Evolutionary conservation across 1,140 invertebrate species (phyloP), one percentile per base, ranked within the genome.

Genomic region (Eulimnadia texana): DNA sequence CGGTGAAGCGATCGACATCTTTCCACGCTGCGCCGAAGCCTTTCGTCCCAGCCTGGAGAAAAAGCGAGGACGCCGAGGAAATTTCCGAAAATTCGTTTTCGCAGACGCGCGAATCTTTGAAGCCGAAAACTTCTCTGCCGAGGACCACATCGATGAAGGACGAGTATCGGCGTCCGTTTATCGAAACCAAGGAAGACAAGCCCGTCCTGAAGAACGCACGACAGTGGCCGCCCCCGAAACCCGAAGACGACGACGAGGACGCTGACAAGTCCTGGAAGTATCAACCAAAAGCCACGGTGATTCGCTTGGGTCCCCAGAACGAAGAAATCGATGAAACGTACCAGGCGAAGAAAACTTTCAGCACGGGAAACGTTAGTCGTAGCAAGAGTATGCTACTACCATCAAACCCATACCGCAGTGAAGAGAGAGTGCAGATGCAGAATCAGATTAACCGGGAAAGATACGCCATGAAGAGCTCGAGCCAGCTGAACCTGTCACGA

Each of bases 1-100:
- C 55, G 16, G 55, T 58, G 27, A 58, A 29, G 55, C 23, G 55
- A 19, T 58, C 55, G 0, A 58, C 55, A 25, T 58, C 55, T 2
- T 58, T 58, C 19, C 24, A 58, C 24, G 29, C 22, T 27, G 42
- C 55, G 20, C 22, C 55, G 10, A 58, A 58, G 29, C 55, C 55
- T 10, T 11, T 25, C 13, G 19, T 58, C 10, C 19, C 55, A 27
- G 23, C 55, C 13, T 58, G 55, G 55, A 16, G 16, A 23, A 25
- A 42, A 27, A 58, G 22, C 19, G 42, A 25, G 2, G 55, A 54
- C 10, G 52, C 24, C 16, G 52, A 54, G 3, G 13, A 25, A 13
- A 22, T 54, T 20, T 25, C 28, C n/a, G 23, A 58, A 42, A 27
- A 22, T 19, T 33, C 28, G 22, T 16, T 16, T 6, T 9, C 33